Percentiles rank a stretch among this genome's conserved stretches.
Conservation (phyloP, 2,888 invertebrate genomes). For the Drosophila longiperda region DNA sequence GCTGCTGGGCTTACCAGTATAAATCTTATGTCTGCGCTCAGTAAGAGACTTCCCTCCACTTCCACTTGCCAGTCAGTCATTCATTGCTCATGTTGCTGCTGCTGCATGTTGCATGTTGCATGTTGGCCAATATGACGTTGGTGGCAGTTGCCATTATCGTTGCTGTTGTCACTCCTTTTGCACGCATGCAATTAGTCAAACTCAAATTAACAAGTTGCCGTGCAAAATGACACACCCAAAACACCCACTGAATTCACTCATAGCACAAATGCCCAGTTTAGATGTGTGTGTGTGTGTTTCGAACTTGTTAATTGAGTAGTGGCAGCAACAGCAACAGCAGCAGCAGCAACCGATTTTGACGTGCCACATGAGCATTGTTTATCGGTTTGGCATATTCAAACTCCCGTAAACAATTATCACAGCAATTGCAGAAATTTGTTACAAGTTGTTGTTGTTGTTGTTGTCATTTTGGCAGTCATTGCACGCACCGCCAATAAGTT, state of each 20-base stretch:
- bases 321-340: not conserved
- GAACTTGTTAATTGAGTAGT: slow-evolving; percentile 44
- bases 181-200: slow-evolving; percentile 76
- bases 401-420: slow-evolving; percentile 65
- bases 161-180: slow-evolving; percentile 47
- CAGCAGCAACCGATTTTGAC: slow-evolving; percentile 25
- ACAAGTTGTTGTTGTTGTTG: slow-evolving; percentile 16
- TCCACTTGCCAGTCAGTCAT: slow-evolving; percentile 8
- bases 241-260: not conserved
- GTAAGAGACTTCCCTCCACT: slow-evolving; percentile 46
- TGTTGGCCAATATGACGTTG: slow-evolving; percentile 40
- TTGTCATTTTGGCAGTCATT: slow-evolving; percentile 39
- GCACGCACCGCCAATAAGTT: slow-evolving; percentile 71
- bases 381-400: slow-evolving; percentile 30
- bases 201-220: slow-evolving; percentile 77
- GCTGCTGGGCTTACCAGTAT: slow-evolving; percentile 43
- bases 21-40: slow-evolving; percentile 68
- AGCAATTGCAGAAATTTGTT: slow-evolving; percentile 43
- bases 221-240: slow-evolving; percentile 69
- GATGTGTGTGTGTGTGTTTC: slow-evolving; percentile 8
- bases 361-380: slow-evolving; percentile 30
- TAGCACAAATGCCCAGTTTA: not conserved
- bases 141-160: slow-evolving; percentile 24
- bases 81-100: slow-evolving; percentile 17
- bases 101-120: slow-evolving; percentile 9